Conservation (phyloP, 1,140 invertebrate genomes). For the Bilobella aurantiaca region DNA sequence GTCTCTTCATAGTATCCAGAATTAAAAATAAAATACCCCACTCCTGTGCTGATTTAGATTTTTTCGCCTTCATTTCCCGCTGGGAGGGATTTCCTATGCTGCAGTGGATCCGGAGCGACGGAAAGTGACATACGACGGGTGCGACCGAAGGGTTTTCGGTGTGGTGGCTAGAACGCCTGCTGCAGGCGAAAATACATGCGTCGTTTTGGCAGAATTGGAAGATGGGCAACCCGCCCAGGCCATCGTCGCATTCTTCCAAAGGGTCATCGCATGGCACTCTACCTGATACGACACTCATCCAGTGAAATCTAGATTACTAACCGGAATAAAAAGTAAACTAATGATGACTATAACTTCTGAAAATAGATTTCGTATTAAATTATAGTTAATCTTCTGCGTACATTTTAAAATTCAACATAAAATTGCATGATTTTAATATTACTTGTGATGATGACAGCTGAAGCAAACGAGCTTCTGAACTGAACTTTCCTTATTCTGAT, state of each 20-base stretch:
- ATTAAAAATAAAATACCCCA: no score
- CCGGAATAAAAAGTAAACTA: no score
- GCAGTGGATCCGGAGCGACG: constrained; percentile 18
- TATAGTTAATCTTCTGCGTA: no score
- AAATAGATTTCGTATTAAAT: no score
- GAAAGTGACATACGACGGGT: constrained; percentile 24
- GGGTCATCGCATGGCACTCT: constrained; percentile 29
- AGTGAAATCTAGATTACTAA: background rate
- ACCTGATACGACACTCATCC: background rate
- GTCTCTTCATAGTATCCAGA: background rate
- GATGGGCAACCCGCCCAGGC: constrained; percentile 31
- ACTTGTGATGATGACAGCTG: no score
- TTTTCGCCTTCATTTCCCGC: constrained; percentile 29
- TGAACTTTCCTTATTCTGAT: no score
- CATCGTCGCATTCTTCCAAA: constrained; percentile 29
- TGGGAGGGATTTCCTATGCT: constrained; percentile 24
- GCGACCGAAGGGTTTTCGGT: constrained; percentile 17
- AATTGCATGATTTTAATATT: no score
- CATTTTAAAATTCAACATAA: no score
- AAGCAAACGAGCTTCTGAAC: no score
- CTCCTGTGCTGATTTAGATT: constrained; percentile 17
- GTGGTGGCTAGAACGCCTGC: constrained; percentile 19
- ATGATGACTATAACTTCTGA: no score
- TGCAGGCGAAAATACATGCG: constrained; percentile 25
- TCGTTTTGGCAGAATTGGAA: constrained; percentile 30